Base-by-base conservation (phyloP, 2,113 vertebrate species). In the Amia ocellicauda region DNA sequence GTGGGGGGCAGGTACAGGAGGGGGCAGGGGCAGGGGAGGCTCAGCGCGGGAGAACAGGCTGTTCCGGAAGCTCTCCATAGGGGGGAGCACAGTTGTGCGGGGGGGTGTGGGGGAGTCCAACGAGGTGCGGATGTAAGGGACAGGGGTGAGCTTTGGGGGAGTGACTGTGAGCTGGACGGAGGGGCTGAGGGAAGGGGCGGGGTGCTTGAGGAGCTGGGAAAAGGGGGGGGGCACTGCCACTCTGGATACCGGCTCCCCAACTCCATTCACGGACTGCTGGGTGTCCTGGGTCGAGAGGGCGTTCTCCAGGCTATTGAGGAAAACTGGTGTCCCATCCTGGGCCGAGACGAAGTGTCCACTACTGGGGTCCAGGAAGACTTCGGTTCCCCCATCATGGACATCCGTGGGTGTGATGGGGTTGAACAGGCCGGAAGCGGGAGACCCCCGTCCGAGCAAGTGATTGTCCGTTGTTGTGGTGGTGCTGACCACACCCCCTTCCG, bases 41-140 rank as follows among this genome's bases (percentile, higher is more conserved):
- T 76, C 71, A 13, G 52, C 14, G 27, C 80, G 70, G 20, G 82
- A 65, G 7, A 78, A 69, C 8, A 83, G 69, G 65, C 82, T 81
- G 55, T 76, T 66, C 27, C 83, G 73, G 54, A 79, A 80, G 14
- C 72, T 50, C 14, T 86, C 83, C 47, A 70, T 42, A 20, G 80
- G 62, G 0, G 75, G 65, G 7, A 83, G 65, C 45, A 66, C 36
- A 8, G 74, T 60, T 7, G 76, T 69, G 17, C 81, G 80, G 31
- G 74, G 42, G 7, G 75, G 28, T 4, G 80, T 74, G 24, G 82
- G 75, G 19, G 85, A 75, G 45, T 86, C 79, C 63, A 87, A 78
- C 3, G 84, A 69, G 20, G 63, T 9, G 40, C 55, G 27, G 17
- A 88, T 76, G 63, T 70, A 83, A 19, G 80, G 29, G 77, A 64